These are phyloP conservation scores for Pentamera pediparva DNA, from an alignment of 53 echinoderm and acorn worm genomes.

Conservation along the genomic window DNA sequence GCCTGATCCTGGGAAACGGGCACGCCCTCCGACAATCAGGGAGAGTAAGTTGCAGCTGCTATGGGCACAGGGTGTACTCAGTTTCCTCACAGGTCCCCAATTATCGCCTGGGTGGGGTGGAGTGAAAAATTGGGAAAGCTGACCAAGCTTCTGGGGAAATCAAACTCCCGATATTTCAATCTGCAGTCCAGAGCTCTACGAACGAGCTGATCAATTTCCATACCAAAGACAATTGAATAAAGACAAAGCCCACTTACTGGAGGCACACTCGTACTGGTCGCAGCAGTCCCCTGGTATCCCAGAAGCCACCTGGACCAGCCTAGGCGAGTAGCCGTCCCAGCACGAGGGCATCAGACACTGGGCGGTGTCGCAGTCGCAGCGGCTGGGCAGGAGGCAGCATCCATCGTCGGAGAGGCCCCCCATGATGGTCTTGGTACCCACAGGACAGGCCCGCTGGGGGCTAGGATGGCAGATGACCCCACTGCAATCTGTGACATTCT, in stretches of 20 bases:
- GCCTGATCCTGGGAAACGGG: no score
- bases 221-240: background rate
- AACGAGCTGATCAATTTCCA: background rate
- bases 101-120: no score
- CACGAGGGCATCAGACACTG: slow-evolving; percentile 67
- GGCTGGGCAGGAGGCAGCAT: slow-evolving; percentile 75
- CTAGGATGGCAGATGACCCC: slow-evolving; percentile 69
- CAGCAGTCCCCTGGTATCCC: slow-evolving; percentile 79
- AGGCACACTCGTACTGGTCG: slow-evolving; percentile 83
- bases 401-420: slow-evolving; percentile 87
- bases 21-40: no score
- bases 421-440: slow-evolving; percentile 61
- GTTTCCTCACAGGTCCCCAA: no score
- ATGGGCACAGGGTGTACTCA: no score
- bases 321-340: slow-evolving; percentile 73
- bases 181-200: no score
- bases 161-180: no score
- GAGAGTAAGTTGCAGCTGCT: no score
- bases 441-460: slow-evolving; percentile 58
- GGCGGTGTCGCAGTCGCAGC: slow-evolving; percentile 81
- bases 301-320: slow-evolving; percentile 51
- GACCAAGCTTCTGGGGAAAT: no score
- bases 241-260: slow-evolving; percentile 41
- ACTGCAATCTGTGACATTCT: slow-evolving; percentile 49
- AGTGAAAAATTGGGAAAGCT: no score